These are phyloP conservation scores for Periophthalmodon schlosseri DNA, from an alignment of 2,113 vertebrate genomes.

Conservation along the genomic window DNA sequence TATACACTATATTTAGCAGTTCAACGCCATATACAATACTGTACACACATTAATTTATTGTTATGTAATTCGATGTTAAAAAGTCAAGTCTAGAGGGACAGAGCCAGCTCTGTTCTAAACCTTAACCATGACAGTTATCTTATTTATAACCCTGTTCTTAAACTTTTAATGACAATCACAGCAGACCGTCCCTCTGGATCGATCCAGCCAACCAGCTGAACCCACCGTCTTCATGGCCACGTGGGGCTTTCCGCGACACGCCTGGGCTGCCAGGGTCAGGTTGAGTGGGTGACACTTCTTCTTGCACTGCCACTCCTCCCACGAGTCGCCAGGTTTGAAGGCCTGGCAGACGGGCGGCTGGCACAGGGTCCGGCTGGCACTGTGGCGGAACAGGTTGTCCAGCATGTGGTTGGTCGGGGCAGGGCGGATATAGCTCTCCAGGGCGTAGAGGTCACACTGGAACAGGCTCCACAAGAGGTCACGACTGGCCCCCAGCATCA, in stretches of 20 bases:
- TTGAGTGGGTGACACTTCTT: conserved; percentile 89
- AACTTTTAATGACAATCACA: too few relatives aligned
- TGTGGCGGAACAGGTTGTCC: conserved; percentile 89
- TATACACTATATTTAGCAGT: too few relatives aligned
- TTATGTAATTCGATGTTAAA: too few relatives aligned
- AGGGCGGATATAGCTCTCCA: conserved; percentile 96
- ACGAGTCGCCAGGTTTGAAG: conserved; percentile 77
- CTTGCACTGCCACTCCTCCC: conserved; percentile 93
- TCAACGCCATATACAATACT: too few relatives aligned
- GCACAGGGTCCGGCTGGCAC: conserved; percentile 91
- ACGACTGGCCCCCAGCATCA: conserved; percentile 92
- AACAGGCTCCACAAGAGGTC: conserved; percentile 93
- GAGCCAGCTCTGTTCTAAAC: too few relatives aligned
- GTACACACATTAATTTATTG: too few relatives aligned
- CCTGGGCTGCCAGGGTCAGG: conserved; percentile 86
- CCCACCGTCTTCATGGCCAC: conserved; percentile 88
- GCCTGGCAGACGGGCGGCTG: conserved; percentile 88
- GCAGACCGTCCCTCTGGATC: too few relatives aligned
- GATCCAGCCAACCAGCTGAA: too few relatives aligned
- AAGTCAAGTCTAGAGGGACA: too few relatives aligned
- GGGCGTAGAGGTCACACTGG: conserved; percentile 90
- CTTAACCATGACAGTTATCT: too few relatives aligned
- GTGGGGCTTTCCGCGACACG: conserved; percentile 86
- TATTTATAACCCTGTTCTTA: too few relatives aligned
- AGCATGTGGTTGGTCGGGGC: conserved; percentile 91